Base-by-base conservation (phyloP, 2,113 vertebrate species). In the Caretta caretta region DNA sequence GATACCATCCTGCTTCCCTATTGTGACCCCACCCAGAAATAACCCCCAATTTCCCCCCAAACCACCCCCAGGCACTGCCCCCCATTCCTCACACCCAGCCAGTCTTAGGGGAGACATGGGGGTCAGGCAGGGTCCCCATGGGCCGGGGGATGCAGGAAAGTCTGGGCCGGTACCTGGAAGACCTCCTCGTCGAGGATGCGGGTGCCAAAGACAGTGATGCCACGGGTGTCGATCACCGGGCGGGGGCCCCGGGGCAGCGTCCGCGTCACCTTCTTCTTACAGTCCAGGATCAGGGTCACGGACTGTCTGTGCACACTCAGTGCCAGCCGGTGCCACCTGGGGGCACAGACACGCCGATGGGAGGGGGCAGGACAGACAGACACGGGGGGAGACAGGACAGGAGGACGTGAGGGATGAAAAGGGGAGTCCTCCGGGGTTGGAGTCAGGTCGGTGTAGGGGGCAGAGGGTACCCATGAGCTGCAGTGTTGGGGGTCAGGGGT, bases 271-370 rank as follows among this genome's bases (percentile, higher is more conserved):
- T 97, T 98, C 98, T 99, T 99, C 97, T 99, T 99, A 93, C 99
- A 99, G 96, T 99, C 99, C 94, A 99, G 86, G 84, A 99, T 96
- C 93, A 99, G 97, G 1, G 99, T 99, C 95, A 99, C 98, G 3
- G 98, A 98, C 59, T 99, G 99, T 96, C 99, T 99, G 90, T 98
- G 99, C 88, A 99, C 98, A 11, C 99, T 99, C 97, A 99, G 94
- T 12, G 99, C 99, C 65, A 99, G 95, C 42, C 97, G 99, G 85
- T 99, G 99, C 99, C 99, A 99, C 98, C 99, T 99, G 91, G 49
- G 94, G 80, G 56, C 27, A 8, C 42, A 10, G 79, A 93, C n/a
- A 92, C 42, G 87, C 22, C 7, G 38, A 12, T 14, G 6, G 48
- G 38, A 59, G 17, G 50, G 38, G 49, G 27, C 29, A 12, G 50